A percentile compares a stretch with the other conserved stretches of the same genome.
These are phyloP conservation scores for Orchesellides sinensis DNA, from an alignment of 2,888 invertebrate species.

Conservation along the genomic window DNA sequence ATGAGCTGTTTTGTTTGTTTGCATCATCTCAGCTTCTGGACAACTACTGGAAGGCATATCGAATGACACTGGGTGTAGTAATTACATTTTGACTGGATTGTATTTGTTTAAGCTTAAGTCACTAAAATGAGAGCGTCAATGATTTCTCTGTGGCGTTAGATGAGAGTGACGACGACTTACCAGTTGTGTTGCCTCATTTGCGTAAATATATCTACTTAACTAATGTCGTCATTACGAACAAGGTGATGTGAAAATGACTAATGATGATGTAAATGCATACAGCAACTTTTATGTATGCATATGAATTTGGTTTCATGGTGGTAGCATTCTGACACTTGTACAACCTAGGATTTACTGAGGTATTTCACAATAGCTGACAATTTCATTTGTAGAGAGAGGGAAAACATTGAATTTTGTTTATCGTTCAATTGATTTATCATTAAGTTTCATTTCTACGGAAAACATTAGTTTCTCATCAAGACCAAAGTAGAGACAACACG, in stretches of 20 bases:
- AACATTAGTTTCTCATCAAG: conserved; percentile 50
- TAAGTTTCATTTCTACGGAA: conserved; percentile 22
- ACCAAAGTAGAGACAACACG: neutral
- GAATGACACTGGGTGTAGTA: conserved; percentile 21
- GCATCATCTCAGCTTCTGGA: conserved; percentile 10
- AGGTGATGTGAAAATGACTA: conserved; percentile 26
- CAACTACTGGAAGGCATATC: conserved; percentile 1
- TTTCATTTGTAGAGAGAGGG: conserved; percentile 26
- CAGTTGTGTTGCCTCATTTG: conserved; percentile 45
- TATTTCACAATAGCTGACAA: conserved; percentile 36
- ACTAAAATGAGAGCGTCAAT: conserved; percentile 54
- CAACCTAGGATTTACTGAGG: neutral
- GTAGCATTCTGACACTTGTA: too few species aligned
- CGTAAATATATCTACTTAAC: conserved; percentile 49
- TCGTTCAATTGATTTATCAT: conserved; percentile 20
- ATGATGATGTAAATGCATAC: too few species aligned
- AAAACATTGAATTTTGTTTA: conserved; percentile 27
- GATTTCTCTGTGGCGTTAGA: conserved; percentile 38
- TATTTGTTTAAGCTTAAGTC: conserved; percentile 46
- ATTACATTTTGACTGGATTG: conserved; percentile 53
- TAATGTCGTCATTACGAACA: conserved; percentile 7
- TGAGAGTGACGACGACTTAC: neutral
- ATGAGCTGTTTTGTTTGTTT: conserved; percentile 30
- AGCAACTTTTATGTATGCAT: too few species aligned
- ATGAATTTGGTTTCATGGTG: neutral